These are phyloP conservation scores for Onthophagus taurus DNA, from an alignment of 1,140 invertebrate genomes.

Conservation along the genomic window DNA sequence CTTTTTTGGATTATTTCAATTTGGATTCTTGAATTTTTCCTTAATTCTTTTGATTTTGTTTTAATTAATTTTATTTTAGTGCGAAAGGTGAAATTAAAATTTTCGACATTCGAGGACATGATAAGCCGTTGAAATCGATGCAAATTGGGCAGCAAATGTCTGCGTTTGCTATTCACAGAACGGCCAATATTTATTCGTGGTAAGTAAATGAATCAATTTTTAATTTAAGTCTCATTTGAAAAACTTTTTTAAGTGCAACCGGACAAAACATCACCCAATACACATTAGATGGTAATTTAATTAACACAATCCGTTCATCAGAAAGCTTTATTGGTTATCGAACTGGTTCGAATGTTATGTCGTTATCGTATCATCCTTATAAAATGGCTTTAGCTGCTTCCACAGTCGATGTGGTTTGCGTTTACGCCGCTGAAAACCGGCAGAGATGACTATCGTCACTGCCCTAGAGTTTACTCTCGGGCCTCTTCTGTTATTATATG, in stretches of 20 bases:
- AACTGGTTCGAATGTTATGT: conserved; percentile 74
- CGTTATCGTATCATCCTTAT: conserved; percentile 79
- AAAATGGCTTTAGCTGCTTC: conserved; percentile 67
- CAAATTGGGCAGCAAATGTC: conserved; percentile 45
- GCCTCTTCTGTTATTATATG: conserved; percentile 7
- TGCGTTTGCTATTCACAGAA: conserved; percentile 71
- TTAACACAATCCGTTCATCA: conserved; percentile 74
- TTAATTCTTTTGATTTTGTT: not conserved
- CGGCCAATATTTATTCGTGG: conserved; percentile 75
- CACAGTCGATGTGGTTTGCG: conserved; percentile 66
- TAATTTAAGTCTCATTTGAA: not conserved
- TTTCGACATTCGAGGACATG: conserved; percentile 68
- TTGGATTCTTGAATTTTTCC: not conserved
- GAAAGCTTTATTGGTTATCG: conserved; percentile 86
- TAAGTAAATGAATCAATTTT: conserved; percentile 39
- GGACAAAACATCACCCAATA: conserved; percentile 76
- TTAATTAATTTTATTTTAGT: conserved; percentile 37
- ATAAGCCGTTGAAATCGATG: conserved; percentile 47
- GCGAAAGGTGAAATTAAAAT: conserved; percentile 68
- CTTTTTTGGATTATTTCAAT: not conserved
- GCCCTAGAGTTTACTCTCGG: conserved; percentile 23
- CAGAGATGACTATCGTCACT: conserved; percentile 50
- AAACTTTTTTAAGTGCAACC: conserved; percentile 53
- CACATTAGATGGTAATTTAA: conserved; percentile 55
- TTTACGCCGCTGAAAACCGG: conserved; percentile 58